Evolutionary conservation across 2,888 invertebrate genomes (phyloP).

Genomic region (Octonoba sinensis): DNA sequence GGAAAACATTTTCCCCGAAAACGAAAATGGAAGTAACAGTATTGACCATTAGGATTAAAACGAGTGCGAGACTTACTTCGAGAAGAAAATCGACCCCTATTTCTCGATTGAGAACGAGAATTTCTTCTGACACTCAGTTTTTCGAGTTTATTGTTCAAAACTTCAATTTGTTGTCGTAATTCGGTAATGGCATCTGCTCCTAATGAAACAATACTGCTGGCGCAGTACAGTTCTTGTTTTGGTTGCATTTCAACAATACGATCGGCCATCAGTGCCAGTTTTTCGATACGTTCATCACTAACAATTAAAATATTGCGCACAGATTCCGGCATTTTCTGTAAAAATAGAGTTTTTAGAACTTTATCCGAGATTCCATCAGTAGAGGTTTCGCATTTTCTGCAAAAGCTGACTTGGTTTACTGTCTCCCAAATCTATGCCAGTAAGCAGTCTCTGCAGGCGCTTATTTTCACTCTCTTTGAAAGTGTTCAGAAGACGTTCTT

Average conservation of each 20-base stretch:
- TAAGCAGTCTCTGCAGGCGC: not conserved
- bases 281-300: not conserved
- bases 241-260: not conserved
- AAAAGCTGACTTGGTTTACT: not conserved
- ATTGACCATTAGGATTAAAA: too few relatives aligned
- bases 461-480: not conserved
- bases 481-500: not conserved
- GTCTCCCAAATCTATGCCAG: not conserved
- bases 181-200: not conserved
- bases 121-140: too few relatives aligned
- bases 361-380: not conserved
- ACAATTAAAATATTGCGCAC: conserved; percentile 2
- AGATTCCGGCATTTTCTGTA: not conserved
- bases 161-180: not conserved
- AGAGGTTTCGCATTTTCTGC: not conserved
- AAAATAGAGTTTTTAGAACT: not conserved
- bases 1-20: too few relatives aligned
- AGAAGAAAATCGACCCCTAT: too few relatives aligned
- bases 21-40: too few relatives aligned
- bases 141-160: not conserved
- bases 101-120: too few relatives aligned
- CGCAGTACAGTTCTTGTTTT: not conserved
- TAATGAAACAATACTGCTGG: not conserved
- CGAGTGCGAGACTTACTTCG: too few relatives aligned
- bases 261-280: not conserved